Evolutionary conservation across 2,888 invertebrate species (phyloP), one percentile per base, ranked within the genome.

Genomic region (Acheta domesticus): DNA sequence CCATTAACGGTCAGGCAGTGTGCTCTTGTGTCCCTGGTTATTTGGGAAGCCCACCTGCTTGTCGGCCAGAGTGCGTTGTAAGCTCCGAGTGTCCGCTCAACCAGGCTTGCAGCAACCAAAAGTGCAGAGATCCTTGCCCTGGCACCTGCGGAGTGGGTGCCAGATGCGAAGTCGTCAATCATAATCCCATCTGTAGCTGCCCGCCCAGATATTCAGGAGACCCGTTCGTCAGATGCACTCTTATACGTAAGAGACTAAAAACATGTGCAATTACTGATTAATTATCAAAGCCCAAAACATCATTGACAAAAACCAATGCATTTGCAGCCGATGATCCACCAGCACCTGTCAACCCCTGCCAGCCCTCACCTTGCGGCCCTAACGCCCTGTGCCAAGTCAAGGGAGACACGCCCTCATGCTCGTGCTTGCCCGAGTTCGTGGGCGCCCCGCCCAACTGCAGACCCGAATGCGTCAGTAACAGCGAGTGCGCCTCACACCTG

Each of bases 141-240:
- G 94, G 94, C 81, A 90, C 93, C n/a, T 95, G 95, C 86, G 94
- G 94, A 48, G 86, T 92, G 12, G 89, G 89, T 84, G 92, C 95
- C 12, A 86, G 89, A 77, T 95, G 95, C 85, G 90, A 91, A 84
- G 92, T 93, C 20, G 90, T 93, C 5, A 93, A 93, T 85, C 95
- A 95, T 85, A 93, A 91, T 86, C 93, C 94, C 1, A 92, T 93
- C 84, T 95, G 95, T 85, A 91, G 91, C 81, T 95, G 95, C 85
- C 90, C 91, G 12, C 86, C 88, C 73, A 89, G 91, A 78, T 92
- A 89, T 82, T 88, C 88, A 14, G 91, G 91, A 73, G 89, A 91
- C 86, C 90, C 89, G 23, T 88, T 88, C 82, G 84, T 86, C 36
- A 85, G 85, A 82, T 88, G 87, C 81, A 86, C 86, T 80, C 86